Evolutionary conservation across 1,140 invertebrate species (phyloP), one percentile per base, ranked within the genome.

Genomic region (Medauroidea extradentata): DNA sequence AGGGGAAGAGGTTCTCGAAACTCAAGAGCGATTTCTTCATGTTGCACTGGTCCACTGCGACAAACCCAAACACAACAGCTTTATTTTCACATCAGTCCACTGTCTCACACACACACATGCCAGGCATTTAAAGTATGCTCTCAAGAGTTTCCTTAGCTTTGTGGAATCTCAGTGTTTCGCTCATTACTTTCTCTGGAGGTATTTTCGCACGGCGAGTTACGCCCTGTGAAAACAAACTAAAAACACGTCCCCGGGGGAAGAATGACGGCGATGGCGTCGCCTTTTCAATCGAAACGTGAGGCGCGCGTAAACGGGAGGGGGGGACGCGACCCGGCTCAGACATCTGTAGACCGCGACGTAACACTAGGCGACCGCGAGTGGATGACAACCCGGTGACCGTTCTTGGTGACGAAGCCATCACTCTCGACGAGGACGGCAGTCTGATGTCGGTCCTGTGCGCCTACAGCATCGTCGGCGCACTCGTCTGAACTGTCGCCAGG

Each of bases 321-420:
- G 77, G 81, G 79, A 76, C 77, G 77, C 76, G 79, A 76, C 80
- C 78, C 73, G 72, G 78, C 79, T 90, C 87, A 91, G 78, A 90
- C 88, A 76, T 91, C 88, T 67, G 88, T 88, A 62, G 85, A 85
- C 65, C 83, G 80, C 67, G 88, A 90, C 64, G 87, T 88, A 66
- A 88, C 82, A 71, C 88, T 90, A 61, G 88, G 87, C 71, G 89
- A 92, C 68, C 88, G 84, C 71, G 86, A 89, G 76, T 91, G 89
- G 71, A 94, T 89, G 72, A 94, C 90, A 69, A 94, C 91, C 72
- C 89, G 88, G 78, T 91, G 89, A 54, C 90, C 90, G 74, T 90
- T 90, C 76, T 89, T 90, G 61, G 86, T 89, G 57, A 85, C 82
- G 73, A 83, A 86, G 50, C 87, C 89, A 73, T 91, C 88, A 75